Base-by-base conservation (phyloP, 1,140 invertebrate species). In the Acromyrmex charruanus region DNA sequence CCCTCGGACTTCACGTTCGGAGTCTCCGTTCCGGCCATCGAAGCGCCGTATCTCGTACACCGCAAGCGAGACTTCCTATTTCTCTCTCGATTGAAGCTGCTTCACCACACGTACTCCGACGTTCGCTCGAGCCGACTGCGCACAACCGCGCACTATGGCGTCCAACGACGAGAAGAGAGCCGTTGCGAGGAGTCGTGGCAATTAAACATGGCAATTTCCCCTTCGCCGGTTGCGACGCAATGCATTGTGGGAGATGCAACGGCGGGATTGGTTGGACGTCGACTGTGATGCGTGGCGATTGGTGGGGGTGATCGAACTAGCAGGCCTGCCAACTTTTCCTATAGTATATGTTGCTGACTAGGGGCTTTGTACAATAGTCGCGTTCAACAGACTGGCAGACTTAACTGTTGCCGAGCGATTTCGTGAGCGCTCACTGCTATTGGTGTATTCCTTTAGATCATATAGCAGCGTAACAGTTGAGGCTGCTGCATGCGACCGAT, bases 1-100 rank as follows among this genome's bases (percentile, higher is more conserved):
- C 87, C 2, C 18, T 95, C 94, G 0, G 86, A 16, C 21, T 95
- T 95, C 1, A 92, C 89, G 12, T 90, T 92, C 1, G 90, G 74
- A 1, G 92, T 92, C 63, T 95, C 94, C 0, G 92, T 89, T 69
- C 93, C 93, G 51, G 93, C 92, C 87, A 88, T 93, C 1, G n/a
- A 74, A 21, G 77, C 21, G 25, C 61, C 58, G 3, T 9, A 58
- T 65, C 4, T 31, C 18, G 58, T 74, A 53, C 31, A 75, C 59
- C 12, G 5, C 68, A 28, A 58, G n/a, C 10, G 35, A 16, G 2
- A 21, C 0, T 31, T 71, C 21, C 6, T 3, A 21, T 0, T 21
- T 4, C 49, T 16, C n/a, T 21, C 7, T 10, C 18, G 44, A 79
- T 1, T 18, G 39, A 75, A 18, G 61, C 10, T 51, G 14, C 63